A percentile compares a stretch with the other conserved stretches of the same genome.
These are phyloP conservation scores for Neodiprion virginianus DNA, from an alignment of 1,140 invertebrate genomes.

Conservation along the genomic window DNA sequence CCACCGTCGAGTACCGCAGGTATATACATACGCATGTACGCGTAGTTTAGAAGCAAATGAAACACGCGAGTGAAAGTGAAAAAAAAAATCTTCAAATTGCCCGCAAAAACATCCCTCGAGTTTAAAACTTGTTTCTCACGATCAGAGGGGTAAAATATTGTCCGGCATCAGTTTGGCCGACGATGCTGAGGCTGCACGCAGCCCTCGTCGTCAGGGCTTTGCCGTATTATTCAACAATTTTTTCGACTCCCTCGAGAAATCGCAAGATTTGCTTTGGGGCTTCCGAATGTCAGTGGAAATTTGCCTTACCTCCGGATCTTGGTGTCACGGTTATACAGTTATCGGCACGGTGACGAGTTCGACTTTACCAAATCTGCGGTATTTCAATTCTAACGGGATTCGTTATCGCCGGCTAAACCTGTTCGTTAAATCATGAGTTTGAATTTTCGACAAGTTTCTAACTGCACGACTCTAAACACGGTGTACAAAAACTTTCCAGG, in stretches of 20 bases:
- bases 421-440: too few relatives aligned
- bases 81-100: background rate
- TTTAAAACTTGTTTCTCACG: background rate
- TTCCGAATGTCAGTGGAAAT: slow-evolving; percentile 1
- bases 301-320: background rate
- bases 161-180: background rate
- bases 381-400: background rate
- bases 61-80: background rate
- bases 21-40: too few relatives aligned
- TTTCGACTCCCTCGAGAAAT: slow-evolving; percentile 2
- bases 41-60: background rate
- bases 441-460: too few relatives aligned
- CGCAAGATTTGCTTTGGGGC: background rate
- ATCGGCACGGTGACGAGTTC: background rate
- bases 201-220: slow-evolving; percentile 3
- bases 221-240: background rate
- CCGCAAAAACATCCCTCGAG: background rate
- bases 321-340: background rate
- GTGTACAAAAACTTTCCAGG: too few relatives aligned
- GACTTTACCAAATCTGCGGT: background rate
- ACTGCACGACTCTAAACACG: too few relatives aligned
- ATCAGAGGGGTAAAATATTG: background rate
- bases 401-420: too few relatives aligned
- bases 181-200: background rate
- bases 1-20: background rate